A percentile compares a stretch with the other conserved stretches of the same genome.
Conservation (phyloP, 1,140 invertebrate genomes). For the Saxidomus purpurata region DNA sequence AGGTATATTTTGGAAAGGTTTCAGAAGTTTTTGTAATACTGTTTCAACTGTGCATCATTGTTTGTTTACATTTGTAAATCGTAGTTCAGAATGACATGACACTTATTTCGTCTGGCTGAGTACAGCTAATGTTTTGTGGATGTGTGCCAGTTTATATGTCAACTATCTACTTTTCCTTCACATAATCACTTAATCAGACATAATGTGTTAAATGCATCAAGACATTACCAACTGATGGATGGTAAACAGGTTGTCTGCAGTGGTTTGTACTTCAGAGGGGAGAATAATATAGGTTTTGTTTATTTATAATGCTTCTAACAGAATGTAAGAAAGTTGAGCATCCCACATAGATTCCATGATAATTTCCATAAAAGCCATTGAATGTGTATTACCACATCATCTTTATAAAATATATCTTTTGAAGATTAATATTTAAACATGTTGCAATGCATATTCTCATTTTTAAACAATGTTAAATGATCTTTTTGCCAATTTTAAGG, state of each 20-base stretch:
- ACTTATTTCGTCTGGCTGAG: neutral
- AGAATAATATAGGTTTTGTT: conserved; percentile 25
- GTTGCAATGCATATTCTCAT: too few relatives aligned
- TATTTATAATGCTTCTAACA: neutral
- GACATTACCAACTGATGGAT: neutral
- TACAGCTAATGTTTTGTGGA: neutral
- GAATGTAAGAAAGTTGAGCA: too few relatives aligned
- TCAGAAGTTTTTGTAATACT: neutral
- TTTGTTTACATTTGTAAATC: neutral
- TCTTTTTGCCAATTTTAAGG: too few relatives aligned
- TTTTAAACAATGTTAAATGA: too few relatives aligned
- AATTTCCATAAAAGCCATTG: too few relatives aligned
- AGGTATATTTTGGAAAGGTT: neutral
- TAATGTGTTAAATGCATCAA: neutral
- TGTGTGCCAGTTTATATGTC: neutral
- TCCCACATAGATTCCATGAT: too few relatives aligned
- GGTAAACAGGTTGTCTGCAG: neutral
- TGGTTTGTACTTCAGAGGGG: neutral
- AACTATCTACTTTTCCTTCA: neutral
- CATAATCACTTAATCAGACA: neutral
- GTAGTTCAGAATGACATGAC: neutral
- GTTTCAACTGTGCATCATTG: neutral
- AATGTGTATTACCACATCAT: too few relatives aligned
- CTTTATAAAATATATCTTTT: too few relatives aligned
- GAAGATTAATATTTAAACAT: too few relatives aligned